These are phyloP conservation scores for Branchinecta lynchi DNA, from an alignment of 1,140 invertebrate species.

Conservation along the genomic window DNA sequence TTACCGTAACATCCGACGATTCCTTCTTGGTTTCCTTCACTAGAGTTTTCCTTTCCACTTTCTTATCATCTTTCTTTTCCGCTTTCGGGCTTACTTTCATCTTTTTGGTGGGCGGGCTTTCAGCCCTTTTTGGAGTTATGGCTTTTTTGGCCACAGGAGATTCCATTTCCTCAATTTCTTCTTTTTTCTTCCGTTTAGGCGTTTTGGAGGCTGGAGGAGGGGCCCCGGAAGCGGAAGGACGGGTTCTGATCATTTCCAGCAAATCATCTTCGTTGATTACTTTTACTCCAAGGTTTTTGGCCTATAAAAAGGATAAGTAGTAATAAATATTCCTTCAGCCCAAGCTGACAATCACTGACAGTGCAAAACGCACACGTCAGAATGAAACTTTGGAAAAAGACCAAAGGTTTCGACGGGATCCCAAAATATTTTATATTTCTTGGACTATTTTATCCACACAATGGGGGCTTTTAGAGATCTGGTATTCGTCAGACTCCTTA, in stretches of 20 bases:
- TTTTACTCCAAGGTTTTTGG: constrained; percentile 47
- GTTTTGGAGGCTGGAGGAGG: not conserved
- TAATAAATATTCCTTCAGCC: too few relatives aligned
- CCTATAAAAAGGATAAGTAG: constrained; percentile 30
- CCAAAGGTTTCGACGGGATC: too few relatives aligned
- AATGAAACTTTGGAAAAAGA: too few relatives aligned
- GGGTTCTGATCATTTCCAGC: constrained; percentile 52
- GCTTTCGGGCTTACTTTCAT: not conserved
- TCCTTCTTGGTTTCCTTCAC: too few relatives aligned
- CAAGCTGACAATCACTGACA: too few relatives aligned
- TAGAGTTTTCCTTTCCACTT: not conserved
- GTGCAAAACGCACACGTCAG: too few relatives aligned
- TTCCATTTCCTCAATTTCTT: constrained; percentile 24
- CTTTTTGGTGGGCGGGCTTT: constrained; percentile 13
- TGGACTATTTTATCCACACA: too few relatives aligned
- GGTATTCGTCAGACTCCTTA: too few relatives aligned
- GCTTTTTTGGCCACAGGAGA: constrained; percentile 17
- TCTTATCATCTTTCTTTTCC: constrained; percentile 13
- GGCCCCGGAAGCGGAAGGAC: constrained; percentile 25
- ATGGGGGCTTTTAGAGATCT: too few relatives aligned
- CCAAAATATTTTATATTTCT: too few relatives aligned
- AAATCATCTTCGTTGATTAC: constrained; percentile 67
- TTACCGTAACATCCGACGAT: too few relatives aligned
- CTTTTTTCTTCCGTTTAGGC: constrained; percentile 32
- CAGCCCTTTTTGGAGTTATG: not conserved